Percentiles rank a stretch among this genome's conserved stretches.
phyloP scores from a whole-genome alignment of 2,888 invertebrate species.

The Lagria hirta region DNA sequence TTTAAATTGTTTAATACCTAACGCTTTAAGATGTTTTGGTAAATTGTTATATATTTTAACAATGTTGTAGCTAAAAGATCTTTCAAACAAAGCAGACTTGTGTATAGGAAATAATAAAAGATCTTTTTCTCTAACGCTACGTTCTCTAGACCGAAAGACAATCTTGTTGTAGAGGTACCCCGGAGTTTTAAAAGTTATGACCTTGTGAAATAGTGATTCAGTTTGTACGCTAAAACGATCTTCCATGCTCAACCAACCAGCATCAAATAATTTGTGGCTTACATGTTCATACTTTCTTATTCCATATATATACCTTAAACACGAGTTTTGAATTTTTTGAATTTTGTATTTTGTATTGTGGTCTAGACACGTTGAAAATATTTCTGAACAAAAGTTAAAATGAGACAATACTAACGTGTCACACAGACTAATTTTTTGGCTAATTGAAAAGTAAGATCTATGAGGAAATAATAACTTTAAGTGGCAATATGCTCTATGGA shows the following conservation, averaged over 20 bases:
- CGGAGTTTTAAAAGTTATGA: slow-evolving; percentile 5
- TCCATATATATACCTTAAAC: slow-evolving; percentile 18
- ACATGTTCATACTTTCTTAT: slow-evolving; percentile 11
- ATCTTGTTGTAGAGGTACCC: slow-evolving; percentile 11
- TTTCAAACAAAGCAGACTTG: not conserved
- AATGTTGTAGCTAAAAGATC: too few species aligned
- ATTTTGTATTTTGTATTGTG: slow-evolving; percentile 6
- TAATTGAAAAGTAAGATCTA: slow-evolving; percentile 2
- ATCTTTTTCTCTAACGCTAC: not conserved
- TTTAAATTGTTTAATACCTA: too few species aligned
- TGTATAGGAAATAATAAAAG: slow-evolving; percentile 3
- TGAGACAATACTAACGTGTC: slow-evolving; percentile 11
- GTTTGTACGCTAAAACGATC: slow-evolving; percentile 5
- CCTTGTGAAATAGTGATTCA: slow-evolving; percentile 4
- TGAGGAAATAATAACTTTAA: slow-evolving; percentile 10
- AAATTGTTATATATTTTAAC: too few species aligned
- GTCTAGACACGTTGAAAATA: slow-evolving; percentile 17
- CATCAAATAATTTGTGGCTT: slow-evolving; percentile 6
- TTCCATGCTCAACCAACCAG: slow-evolving; percentile 13
- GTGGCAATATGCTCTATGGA: slow-evolving; percentile 8
- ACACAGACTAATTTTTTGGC: slow-evolving; percentile 8
- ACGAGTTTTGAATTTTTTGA: slow-evolving; percentile 14
- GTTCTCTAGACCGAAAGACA: not conserved
- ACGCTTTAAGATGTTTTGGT: too few species aligned
- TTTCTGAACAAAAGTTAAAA: slow-evolving; percentile 17